Percentiles rank a stretch among this genome's conserved stretches.
These are phyloP conservation scores for Podarcis lilfordi DNA, from an alignment of 2,797 vertebrate species.

Conservation along the genomic window DNA sequence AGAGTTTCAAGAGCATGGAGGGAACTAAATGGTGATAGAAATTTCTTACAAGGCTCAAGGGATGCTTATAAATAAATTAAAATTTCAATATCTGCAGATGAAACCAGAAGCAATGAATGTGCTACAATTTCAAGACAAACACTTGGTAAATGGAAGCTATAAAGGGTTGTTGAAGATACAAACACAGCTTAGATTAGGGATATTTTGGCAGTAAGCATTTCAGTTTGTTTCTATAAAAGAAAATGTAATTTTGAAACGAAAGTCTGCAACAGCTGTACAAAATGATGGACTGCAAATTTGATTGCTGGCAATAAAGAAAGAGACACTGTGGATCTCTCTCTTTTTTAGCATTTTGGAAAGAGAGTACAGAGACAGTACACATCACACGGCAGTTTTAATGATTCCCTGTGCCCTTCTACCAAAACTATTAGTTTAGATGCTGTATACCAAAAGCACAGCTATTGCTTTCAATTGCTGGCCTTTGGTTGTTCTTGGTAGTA, in stretches of 20 bases:
- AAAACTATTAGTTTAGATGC: not conserved
- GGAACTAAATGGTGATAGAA: not conserved
- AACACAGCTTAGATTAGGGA: not conserved
- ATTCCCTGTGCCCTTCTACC: too few species aligned
- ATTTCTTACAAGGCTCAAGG: constrained; percentile 6
- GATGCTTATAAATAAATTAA: constrained; percentile 28
- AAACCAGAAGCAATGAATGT: not conserved
- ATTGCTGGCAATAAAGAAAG: rapidly evolving
- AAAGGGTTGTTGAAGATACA: not conserved
- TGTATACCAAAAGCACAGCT: not conserved
- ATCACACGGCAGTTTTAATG: constrained; percentile 17
- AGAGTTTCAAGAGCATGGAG: not conserved
- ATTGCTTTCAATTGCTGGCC: not conserved
- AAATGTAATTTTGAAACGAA: constrained; percentile 10
- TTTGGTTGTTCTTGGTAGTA: not conserved
- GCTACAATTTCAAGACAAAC: not conserved
- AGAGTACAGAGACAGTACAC: not conserved
- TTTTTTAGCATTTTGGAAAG: not conserved
- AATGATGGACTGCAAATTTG: not conserved
- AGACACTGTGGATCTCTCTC: not conserved
- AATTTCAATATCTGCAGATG: constrained; percentile 19
- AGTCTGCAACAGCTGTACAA: not conserved
- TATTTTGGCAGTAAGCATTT: not conserved
- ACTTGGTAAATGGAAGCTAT: not conserved
- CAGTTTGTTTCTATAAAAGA: constrained; percentile 1